phyloP scores from a whole-genome alignment of 2,113 vertebrate genomes.

The Melanerpes formicivorus region DNA sequence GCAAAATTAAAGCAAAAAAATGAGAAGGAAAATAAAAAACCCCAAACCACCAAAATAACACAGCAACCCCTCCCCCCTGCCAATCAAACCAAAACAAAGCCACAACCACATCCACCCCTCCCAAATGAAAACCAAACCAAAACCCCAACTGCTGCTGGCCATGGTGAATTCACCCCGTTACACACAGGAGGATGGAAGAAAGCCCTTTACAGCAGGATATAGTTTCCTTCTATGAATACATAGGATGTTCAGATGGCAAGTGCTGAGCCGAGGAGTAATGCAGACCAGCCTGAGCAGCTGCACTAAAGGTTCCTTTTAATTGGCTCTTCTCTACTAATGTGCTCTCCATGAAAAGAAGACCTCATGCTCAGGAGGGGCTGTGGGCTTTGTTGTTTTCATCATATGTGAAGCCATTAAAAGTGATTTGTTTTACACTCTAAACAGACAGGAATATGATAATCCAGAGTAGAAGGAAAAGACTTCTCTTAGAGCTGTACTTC shows the following conservation, averaged over 20 bases:
- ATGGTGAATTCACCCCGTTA: neutral
- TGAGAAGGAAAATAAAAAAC: too few relatives aligned
- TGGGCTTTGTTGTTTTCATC: slow-evolving; percentile 32
- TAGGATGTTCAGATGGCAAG: neutral
- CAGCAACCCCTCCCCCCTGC: neutral
- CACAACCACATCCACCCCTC: neutral
- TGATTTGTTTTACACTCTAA: slow-evolving; percentile 8
- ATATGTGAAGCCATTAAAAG: neutral
- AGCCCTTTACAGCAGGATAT: neutral
- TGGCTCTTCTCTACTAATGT: slow-evolving; percentile 19
- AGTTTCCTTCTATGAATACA: neutral
- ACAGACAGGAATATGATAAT: neutral
- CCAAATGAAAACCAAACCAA: neutral
- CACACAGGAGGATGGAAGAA: neutral
- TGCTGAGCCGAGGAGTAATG: slow-evolving; percentile 21
- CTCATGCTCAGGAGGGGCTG: neutral
- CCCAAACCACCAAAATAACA: neutral
- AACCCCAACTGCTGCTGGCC: neutral
- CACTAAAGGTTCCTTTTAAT: slow-evolving; percentile 55
- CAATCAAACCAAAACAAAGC: neutral
- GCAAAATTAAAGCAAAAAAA: neutral
- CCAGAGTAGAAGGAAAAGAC: neutral
- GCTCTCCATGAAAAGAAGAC: neutral
- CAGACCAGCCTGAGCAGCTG: slow-evolving; percentile 31
- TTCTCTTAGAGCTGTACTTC: neutral